Evolutionary conservation across 1,140 invertebrate genomes (phyloP).

Genomic region (Trichonephila inaurata): DNA sequence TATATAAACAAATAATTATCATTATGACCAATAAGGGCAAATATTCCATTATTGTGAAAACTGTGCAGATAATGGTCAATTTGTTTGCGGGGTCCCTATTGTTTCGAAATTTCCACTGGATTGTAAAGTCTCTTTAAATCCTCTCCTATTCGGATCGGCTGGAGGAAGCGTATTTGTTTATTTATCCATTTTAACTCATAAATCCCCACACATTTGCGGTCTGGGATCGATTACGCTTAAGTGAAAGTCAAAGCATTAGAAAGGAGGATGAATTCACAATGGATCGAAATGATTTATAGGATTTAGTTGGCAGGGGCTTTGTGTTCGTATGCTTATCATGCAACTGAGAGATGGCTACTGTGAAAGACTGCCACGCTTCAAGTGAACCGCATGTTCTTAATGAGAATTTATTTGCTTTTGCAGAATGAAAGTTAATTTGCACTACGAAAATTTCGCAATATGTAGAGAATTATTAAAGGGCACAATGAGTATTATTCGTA

Average conservation of each 20-base stretch:
- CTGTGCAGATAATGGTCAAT: not conserved
- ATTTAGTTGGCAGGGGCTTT: not conserved
- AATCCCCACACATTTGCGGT: conserved; percentile 49
- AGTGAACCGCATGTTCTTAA: not conserved
- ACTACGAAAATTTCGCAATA: not conserved
- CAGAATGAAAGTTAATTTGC: not conserved
- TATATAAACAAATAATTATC: no score
- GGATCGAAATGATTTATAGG: conserved; percentile 33
- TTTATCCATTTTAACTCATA: conserved; percentile 50
- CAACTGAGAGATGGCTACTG: not conserved
- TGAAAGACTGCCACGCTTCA: conserved; percentile 12
- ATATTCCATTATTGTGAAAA: not conserved
- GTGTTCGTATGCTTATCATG: conserved; percentile 25
- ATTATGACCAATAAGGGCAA: not conserved
- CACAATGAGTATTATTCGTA: no score
- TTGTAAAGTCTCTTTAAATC: not conserved
- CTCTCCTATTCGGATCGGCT: not conserved
- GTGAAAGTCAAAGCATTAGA: conserved; percentile 50
- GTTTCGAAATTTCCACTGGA: not conserved
- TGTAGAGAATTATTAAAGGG: no score
- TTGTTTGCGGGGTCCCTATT: not conserved
- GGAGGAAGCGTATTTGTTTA: conserved; percentile 15
- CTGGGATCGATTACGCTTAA: conserved; percentile 43
- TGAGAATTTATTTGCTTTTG: conserved; percentile 26
- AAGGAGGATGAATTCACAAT: conserved; percentile 32